These are phyloP conservation scores for Whitmania pigra DNA, from an alignment of 1,140 invertebrate species.

Conservation along the genomic window DNA sequence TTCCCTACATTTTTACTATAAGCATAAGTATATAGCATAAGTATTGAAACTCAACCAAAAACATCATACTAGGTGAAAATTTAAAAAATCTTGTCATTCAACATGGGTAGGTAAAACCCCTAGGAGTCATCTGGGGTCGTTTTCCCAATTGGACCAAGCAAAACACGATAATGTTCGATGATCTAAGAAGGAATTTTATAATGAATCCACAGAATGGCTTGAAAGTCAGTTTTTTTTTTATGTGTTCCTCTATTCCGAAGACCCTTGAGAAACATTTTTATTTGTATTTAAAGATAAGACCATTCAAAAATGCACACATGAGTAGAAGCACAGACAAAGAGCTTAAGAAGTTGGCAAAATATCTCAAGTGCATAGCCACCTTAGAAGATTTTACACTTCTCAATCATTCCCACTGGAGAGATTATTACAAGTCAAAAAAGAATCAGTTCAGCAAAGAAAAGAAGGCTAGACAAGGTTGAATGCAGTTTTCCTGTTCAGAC, in stretches of 20 bases:
- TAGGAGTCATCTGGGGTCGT: constrained; percentile 93
- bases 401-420: constrained; percentile 81
- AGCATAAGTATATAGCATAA: too few relatives aligned
- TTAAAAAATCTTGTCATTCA: not conserved
- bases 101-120: constrained; percentile 68
- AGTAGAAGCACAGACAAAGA: constrained; percentile 73
- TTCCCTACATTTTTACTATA: constrained; percentile 44
- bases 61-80: not conserved
- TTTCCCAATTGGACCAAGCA: constrained; percentile 70
- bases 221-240: constrained; percentile 36
- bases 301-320: constrained; percentile 76
- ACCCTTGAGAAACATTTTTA: constrained; percentile 2
- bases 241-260: not conserved
- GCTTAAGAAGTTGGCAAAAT: constrained; percentile 65
- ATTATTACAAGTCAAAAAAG: constrained; percentile 19
- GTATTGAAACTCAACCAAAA: not conserved
- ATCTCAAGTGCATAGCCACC: constrained; percentile 69
- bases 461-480: too few relatives aligned
- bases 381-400: constrained; percentile 69
- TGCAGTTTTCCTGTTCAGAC: too few relatives aligned
- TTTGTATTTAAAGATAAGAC: constrained; percentile 37
- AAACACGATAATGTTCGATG: constrained; percentile 97
- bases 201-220: constrained; percentile 93
- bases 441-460: too few relatives aligned
- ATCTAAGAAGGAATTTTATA: constrained; percentile 87